Percentiles rank a stretch among this genome's conserved stretches.
phyloP scores from a whole-genome alignment of 2,888 invertebrate genomes.

The Netelia melanura region DNA sequence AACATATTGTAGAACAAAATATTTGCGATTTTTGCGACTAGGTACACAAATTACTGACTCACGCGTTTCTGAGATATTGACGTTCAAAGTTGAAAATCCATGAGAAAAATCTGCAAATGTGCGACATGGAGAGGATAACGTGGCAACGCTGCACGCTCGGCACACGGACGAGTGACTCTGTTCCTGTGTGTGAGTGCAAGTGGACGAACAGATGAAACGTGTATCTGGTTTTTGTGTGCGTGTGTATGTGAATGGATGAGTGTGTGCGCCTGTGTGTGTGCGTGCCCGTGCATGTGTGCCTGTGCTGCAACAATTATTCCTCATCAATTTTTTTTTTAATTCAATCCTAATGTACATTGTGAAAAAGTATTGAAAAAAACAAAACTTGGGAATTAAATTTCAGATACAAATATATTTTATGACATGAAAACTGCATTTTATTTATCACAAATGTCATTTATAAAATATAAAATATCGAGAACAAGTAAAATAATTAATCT shows the following conservation, averaged over 20 bases:
- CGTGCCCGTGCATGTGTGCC: background rate
- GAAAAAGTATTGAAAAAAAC: background rate
- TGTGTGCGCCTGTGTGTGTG: too few species aligned
- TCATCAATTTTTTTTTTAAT: background rate
- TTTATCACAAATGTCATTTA: background rate
- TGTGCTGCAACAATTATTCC: background rate
- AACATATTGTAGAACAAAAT: background rate
- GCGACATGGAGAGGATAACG: conserved; percentile 7
- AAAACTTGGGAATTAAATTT: background rate
- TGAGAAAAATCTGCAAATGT: background rate
- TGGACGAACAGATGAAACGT: too few species aligned
- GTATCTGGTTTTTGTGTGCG: too few species aligned
- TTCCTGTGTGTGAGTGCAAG: too few species aligned
- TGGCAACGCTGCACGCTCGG: background rate
- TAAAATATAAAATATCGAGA: background rate
- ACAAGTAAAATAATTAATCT: background rate
- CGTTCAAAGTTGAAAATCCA: conserved; percentile 7
- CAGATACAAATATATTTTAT: background rate
- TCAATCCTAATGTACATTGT: background rate
- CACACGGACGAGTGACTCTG: background rate
- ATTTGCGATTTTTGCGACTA: background rate
- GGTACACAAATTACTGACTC: background rate
- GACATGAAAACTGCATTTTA: background rate
- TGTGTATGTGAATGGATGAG: too few species aligned
- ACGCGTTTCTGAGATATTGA: conserved; percentile 10